Evolutionary conservation across 2,797 vertebrate genomes (phyloP).

Genomic region (Balearica regulorum): DNA sequence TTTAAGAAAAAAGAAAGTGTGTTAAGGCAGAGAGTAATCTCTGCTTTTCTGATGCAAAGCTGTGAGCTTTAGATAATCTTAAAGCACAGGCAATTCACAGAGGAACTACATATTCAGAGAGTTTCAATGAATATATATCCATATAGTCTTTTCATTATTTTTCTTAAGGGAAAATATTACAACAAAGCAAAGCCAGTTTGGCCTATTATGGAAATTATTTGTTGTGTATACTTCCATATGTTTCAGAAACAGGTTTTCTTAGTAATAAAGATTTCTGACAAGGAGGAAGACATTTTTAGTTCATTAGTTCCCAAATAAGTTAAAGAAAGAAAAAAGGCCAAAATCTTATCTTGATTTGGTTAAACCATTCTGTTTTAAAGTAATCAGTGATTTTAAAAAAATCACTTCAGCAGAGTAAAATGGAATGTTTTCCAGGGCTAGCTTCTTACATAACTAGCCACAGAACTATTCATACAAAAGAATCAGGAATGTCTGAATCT

Average conservation of each 20-base stretch:
- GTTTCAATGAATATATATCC: conserved; percentile 24
- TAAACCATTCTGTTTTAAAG: neutral
- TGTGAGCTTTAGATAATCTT: neutral
- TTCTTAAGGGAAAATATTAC: conserved; percentile 15
- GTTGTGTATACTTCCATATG: neutral
- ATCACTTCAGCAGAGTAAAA: neutral
- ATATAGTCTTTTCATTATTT: neutral
- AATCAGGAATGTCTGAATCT: neutral
- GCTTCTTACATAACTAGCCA: neutral
- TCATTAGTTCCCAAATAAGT: neutral
- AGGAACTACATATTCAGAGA: neutral
- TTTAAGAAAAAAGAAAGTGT: neutral
- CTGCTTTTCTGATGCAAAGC: neutral
- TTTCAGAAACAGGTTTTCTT: neutral
- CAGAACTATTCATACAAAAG: rapidly evolving
- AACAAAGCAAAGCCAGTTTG: conserved; percentile 32
- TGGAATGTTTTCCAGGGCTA: neutral
- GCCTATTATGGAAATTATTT: neutral
- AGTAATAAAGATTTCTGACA: neutral
- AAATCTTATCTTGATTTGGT: neutral
- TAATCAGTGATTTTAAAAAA: neutral
- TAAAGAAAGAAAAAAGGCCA: neutral
- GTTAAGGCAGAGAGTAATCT: neutral
- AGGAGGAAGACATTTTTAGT: neutral
- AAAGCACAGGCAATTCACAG: neutral